Evolutionary conservation across 2,113 vertebrate genomes (phyloP).

Genomic region (Tiliqua scincoides): DNA sequence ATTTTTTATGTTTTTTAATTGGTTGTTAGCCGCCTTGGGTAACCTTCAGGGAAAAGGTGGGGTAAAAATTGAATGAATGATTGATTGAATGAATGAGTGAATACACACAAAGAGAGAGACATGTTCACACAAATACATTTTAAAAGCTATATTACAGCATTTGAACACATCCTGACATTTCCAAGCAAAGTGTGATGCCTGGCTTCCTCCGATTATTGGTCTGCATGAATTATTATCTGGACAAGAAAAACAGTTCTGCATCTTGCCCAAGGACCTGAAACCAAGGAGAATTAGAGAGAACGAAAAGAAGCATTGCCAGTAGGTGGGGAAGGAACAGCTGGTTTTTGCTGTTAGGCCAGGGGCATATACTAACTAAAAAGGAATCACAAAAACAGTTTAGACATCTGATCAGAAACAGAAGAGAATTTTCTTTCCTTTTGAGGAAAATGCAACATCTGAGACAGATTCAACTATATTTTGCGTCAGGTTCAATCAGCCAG

Average conservation of each 20-base stretch:
- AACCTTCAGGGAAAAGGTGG: too few relatives aligned
- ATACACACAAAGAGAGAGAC: too few relatives aligned
- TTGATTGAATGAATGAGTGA: too few relatives aligned
- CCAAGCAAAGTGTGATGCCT: neutral
- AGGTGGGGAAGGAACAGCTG: neutral
- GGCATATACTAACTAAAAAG: neutral
- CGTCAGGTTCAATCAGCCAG: neutral
- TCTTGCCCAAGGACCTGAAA: neutral
- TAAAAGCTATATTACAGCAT: neutral
- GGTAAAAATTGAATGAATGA: too few relatives aligned
- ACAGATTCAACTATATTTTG: neutral
- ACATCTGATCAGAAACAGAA: neutral
- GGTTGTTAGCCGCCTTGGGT: too few relatives aligned
- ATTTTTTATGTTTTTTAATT: too few relatives aligned
- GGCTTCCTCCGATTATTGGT: neutral
- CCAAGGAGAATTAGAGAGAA: neutral
- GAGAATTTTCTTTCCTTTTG: neutral
- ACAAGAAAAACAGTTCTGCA: neutral
- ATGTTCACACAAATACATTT: too few relatives aligned
- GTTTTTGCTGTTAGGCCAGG: neutral
- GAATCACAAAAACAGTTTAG: neutral
- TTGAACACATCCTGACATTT: neutral
- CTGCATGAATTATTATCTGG: neutral
- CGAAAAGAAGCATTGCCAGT: neutral
- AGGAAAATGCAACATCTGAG: conserved; percentile 8